A percentile compares a stretch with the other conserved stretches of the same genome.
These are phyloP conservation scores for Aphaenogaster rudis DNA, from an alignment of 1,140 invertebrate genomes.

Conservation along the genomic window DNA sequence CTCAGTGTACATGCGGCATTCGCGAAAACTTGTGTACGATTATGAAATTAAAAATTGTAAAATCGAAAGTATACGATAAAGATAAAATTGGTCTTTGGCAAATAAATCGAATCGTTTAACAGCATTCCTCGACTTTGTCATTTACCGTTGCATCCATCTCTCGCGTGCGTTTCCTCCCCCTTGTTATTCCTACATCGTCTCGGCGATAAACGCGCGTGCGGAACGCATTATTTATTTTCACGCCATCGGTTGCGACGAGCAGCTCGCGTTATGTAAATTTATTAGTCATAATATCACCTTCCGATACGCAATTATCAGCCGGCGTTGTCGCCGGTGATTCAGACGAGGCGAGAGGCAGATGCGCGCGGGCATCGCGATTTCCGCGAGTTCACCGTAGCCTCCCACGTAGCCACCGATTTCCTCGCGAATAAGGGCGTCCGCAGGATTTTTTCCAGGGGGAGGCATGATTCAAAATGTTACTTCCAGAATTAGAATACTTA, in stretches of 20 bases:
- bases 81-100: background rate
- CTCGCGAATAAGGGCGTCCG: background rate
- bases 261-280: slow-evolving; percentile 31
- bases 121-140: background rate
- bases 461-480: too few species aligned
- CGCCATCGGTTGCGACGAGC: background rate
- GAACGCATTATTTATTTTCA: slow-evolving; percentile 21
- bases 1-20: background rate
- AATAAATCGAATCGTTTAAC: too few species aligned
- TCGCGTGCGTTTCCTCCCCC: background rate
- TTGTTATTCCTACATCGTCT: background rate
- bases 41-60: background rate
- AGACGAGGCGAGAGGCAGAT: background rate
- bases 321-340: background rate
- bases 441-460: too few species aligned
- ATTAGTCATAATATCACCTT: slow-evolving; percentile 44
- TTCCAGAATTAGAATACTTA: too few species aligned
- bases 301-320: slow-evolving; percentile 11
- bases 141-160: slow-evolving; percentile 10
- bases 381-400: background rate
- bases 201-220: background rate
- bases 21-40: background rate
- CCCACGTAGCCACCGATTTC: background rate
- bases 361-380: slow-evolving; percentile 5
- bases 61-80: background rate